A percentile compares a stretch with the other conserved stretches of the same genome.
phyloP scores from a whole-genome alignment of 2,113 vertebrate species.

The Galbula dea region DNA sequence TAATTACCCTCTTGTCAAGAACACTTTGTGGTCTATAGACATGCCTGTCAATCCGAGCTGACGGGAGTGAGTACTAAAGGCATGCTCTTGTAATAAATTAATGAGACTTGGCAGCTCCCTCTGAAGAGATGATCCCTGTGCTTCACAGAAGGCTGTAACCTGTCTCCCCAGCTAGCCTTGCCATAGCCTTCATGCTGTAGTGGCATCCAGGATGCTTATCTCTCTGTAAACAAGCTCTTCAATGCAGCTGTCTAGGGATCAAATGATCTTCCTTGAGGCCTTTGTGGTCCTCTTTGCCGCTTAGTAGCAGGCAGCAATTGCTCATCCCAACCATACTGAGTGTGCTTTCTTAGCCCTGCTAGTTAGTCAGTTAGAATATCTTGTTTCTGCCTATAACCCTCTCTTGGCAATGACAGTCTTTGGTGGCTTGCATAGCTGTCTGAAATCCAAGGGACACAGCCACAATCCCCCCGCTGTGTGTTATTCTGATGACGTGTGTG shows the following conservation, averaged over 20 bases:
- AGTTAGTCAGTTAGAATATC: not conserved
- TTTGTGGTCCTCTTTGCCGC: not conserved
- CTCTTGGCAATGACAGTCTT: not conserved
- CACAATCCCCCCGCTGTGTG: not conserved
- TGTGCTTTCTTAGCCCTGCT: not conserved
- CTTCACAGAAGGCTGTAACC: not conserved
- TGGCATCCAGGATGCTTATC: not conserved
- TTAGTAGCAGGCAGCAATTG: not conserved
- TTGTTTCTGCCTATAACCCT: not conserved
- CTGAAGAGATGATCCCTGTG: constrained; percentile 11
- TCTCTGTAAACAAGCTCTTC: not conserved
- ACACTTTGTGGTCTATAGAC: not conserved
- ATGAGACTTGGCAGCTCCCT: constrained; percentile 27
- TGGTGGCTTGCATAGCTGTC: not conserved
- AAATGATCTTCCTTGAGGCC: not conserved
- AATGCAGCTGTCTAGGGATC: not conserved
- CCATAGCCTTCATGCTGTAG: not conserved
- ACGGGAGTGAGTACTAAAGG: not conserved
- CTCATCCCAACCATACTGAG: not conserved
- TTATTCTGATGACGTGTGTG: not conserved
- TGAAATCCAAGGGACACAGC: not conserved
- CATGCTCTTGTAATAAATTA: constrained; percentile 41
- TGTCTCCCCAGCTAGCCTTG: not conserved
- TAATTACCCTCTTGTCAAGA: constrained; percentile 40
- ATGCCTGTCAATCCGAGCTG: constrained; percentile 29